A percentile compares a stretch with the other conserved stretches of the same genome.
Conservation (phyloP, 2,888 invertebrate genomes). For the Sussaba pulchella region DNA sequence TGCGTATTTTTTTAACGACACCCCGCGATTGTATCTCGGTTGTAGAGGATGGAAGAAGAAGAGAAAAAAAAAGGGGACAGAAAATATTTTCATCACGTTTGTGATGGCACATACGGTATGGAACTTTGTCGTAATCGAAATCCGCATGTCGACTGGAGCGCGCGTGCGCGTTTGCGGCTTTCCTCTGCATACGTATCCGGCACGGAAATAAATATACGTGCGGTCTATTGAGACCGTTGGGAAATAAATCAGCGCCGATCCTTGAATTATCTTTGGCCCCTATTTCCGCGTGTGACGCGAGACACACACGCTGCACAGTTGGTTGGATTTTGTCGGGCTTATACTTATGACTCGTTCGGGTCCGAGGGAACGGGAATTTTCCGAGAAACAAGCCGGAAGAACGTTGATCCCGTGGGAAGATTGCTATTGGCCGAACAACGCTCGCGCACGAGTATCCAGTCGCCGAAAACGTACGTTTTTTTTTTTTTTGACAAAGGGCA, state of each 20-base stretch:
- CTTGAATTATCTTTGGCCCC: conserved; percentile 27
- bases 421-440: conserved; percentile 22
- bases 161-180: neutral
- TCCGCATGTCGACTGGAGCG: too few species aligned
- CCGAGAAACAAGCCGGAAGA: conserved; percentile 14
- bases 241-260: conserved; percentile 32
- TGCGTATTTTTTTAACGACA: conserved; percentile 17
- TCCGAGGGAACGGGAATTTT: neutral
- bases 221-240: conserved; percentile 27
- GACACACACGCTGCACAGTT: neutral
- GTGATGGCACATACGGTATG: neutral
- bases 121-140: conserved; percentile 14
- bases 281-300: conserved; percentile 19
- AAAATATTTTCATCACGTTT: conserved; percentile 10
- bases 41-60: too few species aligned
- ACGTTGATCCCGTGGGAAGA: conserved; percentile 42
- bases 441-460: conserved; percentile 16
- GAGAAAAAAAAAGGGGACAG: neutral
- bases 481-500: conserved; percentile 10
- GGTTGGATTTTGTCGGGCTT: conserved; percentile 16
- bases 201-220: conserved; percentile 17
- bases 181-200: conserved; percentile 12
- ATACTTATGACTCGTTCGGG: conserved; percentile 9
- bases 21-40: conserved; percentile 2
- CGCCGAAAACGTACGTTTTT: conserved; percentile 32